A percentile compares a stretch with the other conserved stretches of the same genome.
Conservation (phyloP, 1,140 invertebrate species). For the Meloidogyne hapla region DNA sequence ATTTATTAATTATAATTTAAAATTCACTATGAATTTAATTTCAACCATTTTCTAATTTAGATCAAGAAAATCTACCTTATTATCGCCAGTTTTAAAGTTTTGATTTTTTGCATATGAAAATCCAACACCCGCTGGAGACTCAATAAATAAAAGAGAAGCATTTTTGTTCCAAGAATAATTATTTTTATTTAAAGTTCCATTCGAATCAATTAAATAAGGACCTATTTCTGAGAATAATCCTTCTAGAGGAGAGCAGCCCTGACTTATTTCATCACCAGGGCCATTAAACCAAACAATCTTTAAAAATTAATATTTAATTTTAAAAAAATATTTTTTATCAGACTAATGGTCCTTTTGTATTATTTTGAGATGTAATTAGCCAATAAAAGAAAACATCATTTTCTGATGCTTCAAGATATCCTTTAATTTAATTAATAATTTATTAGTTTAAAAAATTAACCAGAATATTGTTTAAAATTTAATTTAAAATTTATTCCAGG, state of each 20-base stretch:
- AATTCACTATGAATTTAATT: neutral
- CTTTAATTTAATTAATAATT: neutral
- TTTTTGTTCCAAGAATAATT: slow-evolving; percentile 61
- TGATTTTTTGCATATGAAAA: slow-evolving; percentile 32
- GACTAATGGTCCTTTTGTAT: slow-evolving; percentile 66
- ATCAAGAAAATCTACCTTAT: slow-evolving; percentile 19
- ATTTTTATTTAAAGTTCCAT: slow-evolving; percentile 64
- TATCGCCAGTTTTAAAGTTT: slow-evolving; percentile 29
- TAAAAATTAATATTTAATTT: neutral
- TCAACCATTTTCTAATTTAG: neutral
- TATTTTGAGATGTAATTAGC: slow-evolving; percentile 66
- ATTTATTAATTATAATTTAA: slow-evolving; percentile 14
- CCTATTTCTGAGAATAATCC: slow-evolving; percentile 68
- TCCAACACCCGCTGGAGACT: slow-evolving; percentile 49
- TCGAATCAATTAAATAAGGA: slow-evolving; percentile 65
- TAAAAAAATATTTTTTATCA: slow-evolving; percentile 51
- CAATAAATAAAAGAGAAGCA: slow-evolving; percentile 52
- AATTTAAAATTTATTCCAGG: slow-evolving; percentile 58
- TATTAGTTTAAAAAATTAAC: neutral
- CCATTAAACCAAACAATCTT: slow-evolving; percentile 69
- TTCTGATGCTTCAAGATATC: slow-evolving; percentile 15
- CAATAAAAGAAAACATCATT: slow-evolving; percentile 59
- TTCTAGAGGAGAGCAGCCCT: slow-evolving; percentile 68
- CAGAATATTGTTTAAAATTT: slow-evolving; percentile 62
- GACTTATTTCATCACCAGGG: slow-evolving; percentile 54